These are phyloP conservation scores for Copidosoma aretas DNA, from an alignment of 2,888 invertebrate species.

Conservation along the genomic window DNA sequence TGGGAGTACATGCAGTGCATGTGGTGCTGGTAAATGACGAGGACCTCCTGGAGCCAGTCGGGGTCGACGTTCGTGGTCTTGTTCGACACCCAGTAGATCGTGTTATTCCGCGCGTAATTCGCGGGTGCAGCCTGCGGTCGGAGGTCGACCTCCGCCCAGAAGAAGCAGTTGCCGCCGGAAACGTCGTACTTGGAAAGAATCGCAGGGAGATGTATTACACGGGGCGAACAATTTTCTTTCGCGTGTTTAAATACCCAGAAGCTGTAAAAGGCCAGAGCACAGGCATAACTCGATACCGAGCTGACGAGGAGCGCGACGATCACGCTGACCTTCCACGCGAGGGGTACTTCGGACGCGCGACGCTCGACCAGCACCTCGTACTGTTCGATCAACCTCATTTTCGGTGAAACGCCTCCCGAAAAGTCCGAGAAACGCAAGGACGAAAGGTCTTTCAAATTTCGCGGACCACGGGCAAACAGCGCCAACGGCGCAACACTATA, in stretches of 20 bases:
- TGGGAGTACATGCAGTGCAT: constrained; percentile 53
- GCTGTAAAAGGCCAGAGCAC: constrained; percentile 48
- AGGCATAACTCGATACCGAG: constrained; percentile 47
- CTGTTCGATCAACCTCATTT: constrained; percentile 44
- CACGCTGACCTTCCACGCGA: constrained; percentile 47
- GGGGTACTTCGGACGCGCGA: constrained; percentile 45
- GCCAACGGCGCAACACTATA: too few species aligned
- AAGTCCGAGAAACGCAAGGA: background rate
- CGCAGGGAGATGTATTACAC: too few species aligned
- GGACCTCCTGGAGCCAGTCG: constrained; percentile 48
- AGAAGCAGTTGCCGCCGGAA: constrained; percentile 24
- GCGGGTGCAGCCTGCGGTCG: too few species aligned
- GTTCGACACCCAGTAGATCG: too few species aligned
- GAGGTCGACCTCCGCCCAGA: constrained; percentile 14
- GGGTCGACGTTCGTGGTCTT: background rate
- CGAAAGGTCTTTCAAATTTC: too few species aligned
- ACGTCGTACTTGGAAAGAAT: constrained; percentile 16
- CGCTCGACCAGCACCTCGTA: constrained; percentile 49
- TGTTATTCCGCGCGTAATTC: background rate
- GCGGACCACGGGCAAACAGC: too few species aligned
- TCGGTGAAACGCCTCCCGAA: background rate
- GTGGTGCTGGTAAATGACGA: constrained; percentile 63
- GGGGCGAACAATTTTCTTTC: too few species aligned
- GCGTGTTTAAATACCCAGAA: too few species aligned
- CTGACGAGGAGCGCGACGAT: constrained; percentile 45